phyloP scores from a whole-genome alignment of 2,888 invertebrate species.

The Drosophila ochracea region DNA sequence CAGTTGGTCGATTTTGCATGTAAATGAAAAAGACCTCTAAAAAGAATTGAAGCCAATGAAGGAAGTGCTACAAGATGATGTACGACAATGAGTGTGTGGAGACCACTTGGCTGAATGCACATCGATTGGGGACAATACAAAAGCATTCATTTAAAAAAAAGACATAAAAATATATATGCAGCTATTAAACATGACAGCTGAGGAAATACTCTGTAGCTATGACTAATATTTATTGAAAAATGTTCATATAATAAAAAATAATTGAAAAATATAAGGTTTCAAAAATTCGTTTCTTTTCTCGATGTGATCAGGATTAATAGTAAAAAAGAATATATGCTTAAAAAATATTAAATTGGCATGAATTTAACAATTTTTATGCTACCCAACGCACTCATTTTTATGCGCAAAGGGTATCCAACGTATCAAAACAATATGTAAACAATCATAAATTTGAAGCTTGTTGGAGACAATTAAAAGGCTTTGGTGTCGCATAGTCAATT shows the following conservation, averaged over 20 bases:
- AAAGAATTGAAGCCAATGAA: constrained; percentile 75
- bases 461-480: constrained; percentile 63
- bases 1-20: constrained; percentile 56
- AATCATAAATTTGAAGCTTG: constrained; percentile 68
- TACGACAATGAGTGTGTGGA: constrained; percentile 39
- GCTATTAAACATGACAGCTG: background rate
- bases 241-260: background rate
- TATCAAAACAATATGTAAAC: constrained; percentile 5
- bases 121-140: constrained; percentile 64
- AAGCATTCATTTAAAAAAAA: constrained; percentile 12
- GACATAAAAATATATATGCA: background rate
- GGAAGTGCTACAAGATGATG: constrained; percentile 46
- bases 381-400: background rate
- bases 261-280: background rate
- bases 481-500: constrained; percentile 65
- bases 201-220: constrained; percentile 23
- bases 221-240: too few species aligned
- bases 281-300: background rate
- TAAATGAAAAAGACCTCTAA: constrained; percentile 83
- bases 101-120: constrained; percentile 56
- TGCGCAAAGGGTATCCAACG: constrained; percentile 12
- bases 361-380: background rate
- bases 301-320: too few species aligned
- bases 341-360: background rate
- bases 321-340: background rate